Evolutionary conservation across 2,113 vertebrate genomes (phyloP), one percentile per base, ranked within the genome.

Genomic region (Nestor notabilis): DNA sequence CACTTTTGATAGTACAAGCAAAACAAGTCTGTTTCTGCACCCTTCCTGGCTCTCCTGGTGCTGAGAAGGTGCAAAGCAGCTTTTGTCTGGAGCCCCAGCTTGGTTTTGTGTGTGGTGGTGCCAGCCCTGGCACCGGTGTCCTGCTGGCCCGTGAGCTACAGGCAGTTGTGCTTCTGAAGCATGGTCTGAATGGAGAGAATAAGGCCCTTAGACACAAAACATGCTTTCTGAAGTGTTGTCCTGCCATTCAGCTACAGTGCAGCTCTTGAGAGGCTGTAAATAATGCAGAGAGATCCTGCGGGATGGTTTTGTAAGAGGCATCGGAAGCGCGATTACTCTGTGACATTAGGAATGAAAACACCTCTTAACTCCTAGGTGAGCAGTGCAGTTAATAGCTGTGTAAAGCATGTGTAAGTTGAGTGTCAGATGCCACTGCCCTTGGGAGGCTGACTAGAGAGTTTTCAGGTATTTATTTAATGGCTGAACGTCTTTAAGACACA

Each of bases 401-500:
- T 52, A 18, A 69, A 71, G 44, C 5, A 9, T 1, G 5, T 17
- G 29, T 75, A 8, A 83, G 19, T 8, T 61, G 83, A 44, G 68
- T 0, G 9, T 4, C 11, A 90, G 74, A 68, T 72, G 46, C 37
- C 46, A 13, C 81, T 77, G 95, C 86, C 88, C 76, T 71, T 55
- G 86, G 87, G 79, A 94, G 74, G 76, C 15, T 83, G 61, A 29
- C 79, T 83, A 37, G 55, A 46, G 66, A 33, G 1, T 5, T 35
- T 85, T 53, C 14, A 55, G 18, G 18, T 50, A 4, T 69, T 92
- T 92, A 80, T 95, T 91, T 41, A 90, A 77, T 53, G 71, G 29
- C 69, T 94, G 83, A 70, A 31, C 20, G 2, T 82, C 60, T 94
- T 94, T 56, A 86, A 82, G 75, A 46, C 87, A 79, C 83, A 94